phyloP scores from a whole-genome alignment of 2,888 invertebrate species.

The Salpingus planirostris region DNA sequence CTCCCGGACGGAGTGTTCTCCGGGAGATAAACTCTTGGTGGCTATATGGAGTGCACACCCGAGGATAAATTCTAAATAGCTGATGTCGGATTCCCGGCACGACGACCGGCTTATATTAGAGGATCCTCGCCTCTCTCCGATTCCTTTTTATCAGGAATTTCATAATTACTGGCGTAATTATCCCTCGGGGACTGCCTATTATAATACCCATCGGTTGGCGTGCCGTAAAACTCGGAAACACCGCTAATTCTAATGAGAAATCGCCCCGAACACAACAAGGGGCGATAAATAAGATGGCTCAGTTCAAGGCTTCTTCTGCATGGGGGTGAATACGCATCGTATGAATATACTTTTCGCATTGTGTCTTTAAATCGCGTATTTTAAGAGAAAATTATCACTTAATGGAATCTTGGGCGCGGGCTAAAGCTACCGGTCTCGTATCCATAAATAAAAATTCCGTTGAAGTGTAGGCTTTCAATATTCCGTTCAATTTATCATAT shows the following conservation, averaged over 20 bases:
- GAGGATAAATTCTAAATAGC: slow-evolving; percentile 18
- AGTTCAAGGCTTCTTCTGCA: slow-evolving; percentile 11
- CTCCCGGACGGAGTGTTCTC: slow-evolving; percentile 15
- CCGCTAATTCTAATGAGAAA: too few species aligned
- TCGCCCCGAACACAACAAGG: too few species aligned
- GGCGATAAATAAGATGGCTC: too few species aligned
- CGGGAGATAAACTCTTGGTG: slow-evolving; percentile 16
- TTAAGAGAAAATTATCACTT: slow-evolving; percentile 13
- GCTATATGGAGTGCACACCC: too few species aligned
- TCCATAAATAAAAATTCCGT: slow-evolving; percentile 10
- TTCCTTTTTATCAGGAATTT: slow-evolving; percentile 4
- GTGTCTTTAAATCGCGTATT: slow-evolving; percentile 11
- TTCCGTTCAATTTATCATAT: slow-evolving; percentile 13
- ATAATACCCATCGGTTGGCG: too few species aligned
- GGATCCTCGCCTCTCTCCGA: slow-evolving; percentile 5
- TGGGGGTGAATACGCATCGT: too few species aligned
- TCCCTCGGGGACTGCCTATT: slow-evolving; percentile 7
- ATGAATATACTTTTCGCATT: slow-evolving; percentile 14
- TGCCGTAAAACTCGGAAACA: too few species aligned
- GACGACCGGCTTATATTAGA: too few species aligned
- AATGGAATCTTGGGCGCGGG: slow-evolving; percentile 13
- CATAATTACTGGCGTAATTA: slow-evolving; percentile 12
- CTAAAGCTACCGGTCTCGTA: slow-evolving; percentile 10
- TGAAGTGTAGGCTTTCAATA: slow-evolving; percentile 14
- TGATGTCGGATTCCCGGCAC: too few species aligned